Conservation (phyloP, 2,113 vertebrate genomes). For the Mastomys coucha region DNA sequence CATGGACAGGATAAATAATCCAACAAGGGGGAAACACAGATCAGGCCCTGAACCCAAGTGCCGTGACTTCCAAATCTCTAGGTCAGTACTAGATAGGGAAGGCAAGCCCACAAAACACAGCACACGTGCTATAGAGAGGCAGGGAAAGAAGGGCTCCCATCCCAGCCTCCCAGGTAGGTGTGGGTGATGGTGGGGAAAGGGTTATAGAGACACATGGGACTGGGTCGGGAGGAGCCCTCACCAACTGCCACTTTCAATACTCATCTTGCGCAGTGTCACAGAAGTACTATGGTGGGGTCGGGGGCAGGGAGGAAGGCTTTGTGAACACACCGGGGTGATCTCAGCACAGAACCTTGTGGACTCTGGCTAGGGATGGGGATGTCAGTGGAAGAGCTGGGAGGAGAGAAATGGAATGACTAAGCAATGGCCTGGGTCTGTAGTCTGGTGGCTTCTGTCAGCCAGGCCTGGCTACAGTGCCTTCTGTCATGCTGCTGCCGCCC, state of each 20-base stretch:
- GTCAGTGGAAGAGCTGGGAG: slow-evolving; percentile 86
- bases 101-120: neutral
- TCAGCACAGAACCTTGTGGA: neutral
- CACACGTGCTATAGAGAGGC: neutral
- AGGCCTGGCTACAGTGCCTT: neutral
- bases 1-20: neutral
- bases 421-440: neutral
- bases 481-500: neutral
- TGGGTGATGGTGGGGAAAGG: no score
- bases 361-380: slow-evolving; percentile 90
- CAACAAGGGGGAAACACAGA: neutral
- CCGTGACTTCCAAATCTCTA: neutral
- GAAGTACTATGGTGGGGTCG: neutral
- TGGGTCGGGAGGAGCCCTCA: neutral
- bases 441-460: neutral
- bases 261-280: neutral
- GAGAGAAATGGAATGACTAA: neutral
- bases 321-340: neutral
- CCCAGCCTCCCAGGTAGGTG: neutral
- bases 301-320: neutral
- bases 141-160: neutral
- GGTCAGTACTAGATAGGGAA: neutral
- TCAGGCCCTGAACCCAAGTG: neutral
- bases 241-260: neutral
- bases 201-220: neutral